Conservation (phyloP, 1,140 invertebrate genomes). For the Charaxes varanes region DNA sequence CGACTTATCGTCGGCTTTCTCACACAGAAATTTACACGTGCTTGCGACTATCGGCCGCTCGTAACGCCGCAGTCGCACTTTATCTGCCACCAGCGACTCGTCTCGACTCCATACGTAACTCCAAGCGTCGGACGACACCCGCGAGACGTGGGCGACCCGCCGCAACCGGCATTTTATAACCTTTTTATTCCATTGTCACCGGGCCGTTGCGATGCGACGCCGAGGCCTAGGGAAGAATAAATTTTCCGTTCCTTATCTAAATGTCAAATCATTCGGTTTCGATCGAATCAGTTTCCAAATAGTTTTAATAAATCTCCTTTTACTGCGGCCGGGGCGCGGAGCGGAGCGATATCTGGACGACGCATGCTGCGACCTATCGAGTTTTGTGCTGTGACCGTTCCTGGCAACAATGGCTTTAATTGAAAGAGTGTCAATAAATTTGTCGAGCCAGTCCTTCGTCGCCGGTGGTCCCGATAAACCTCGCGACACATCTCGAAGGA, state of each 20-base stretch:
- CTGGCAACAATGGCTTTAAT: slow-evolving; percentile 70
- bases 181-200: slow-evolving; percentile 73
- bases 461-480: slow-evolving; percentile 62
- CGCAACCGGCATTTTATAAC: slow-evolving; percentile 66
- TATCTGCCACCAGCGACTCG: slow-evolving; percentile 48
- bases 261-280: slow-evolving; percentile 72
- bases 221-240: slow-evolving; percentile 64
- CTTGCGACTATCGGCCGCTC: slow-evolving; percentile 49
- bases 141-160: slow-evolving; percentile 52
- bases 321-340: slow-evolving; percentile 52
- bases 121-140: slow-evolving; percentile 48
- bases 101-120: slow-evolving; percentile 33
- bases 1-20: slow-evolving; percentile 57
- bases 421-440: slow-evolving; percentile 74
- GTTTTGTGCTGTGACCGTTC: slow-evolving; percentile 59
- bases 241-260: slow-evolving; percentile 72
- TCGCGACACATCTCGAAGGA: slow-evolving; percentile 45
- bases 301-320: slow-evolving; percentile 74
- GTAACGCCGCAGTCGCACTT: slow-evolving; percentile 59
- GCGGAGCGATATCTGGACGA: slow-evolving; percentile 50
- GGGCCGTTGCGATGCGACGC: slow-evolving; percentile 43
- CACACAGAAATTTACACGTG: slow-evolving; percentile 69
- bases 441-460: slow-evolving; percentile 52
- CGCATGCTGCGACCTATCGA: slow-evolving; percentile 65
- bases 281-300: slow-evolving; percentile 73